Evolutionary conservation across 1,140 invertebrate genomes (phyloP), one percentile per base, ranked within the genome.

Genomic region (Hycleus cichorii): DNA sequence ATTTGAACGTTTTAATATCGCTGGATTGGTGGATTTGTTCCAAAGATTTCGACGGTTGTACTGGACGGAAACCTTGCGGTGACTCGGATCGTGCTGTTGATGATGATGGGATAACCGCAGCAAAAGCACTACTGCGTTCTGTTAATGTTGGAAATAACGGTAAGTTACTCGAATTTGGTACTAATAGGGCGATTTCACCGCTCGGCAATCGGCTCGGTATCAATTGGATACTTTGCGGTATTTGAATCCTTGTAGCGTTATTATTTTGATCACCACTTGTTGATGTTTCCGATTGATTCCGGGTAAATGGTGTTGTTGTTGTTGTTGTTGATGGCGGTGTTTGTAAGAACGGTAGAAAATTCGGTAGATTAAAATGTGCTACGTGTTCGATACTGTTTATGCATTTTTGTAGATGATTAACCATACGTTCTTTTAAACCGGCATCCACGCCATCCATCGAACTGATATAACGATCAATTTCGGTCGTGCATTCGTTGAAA

Each of bases 401-500:
- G 51, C 71, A 72, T 58, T 72, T 71, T 26, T 63, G 57, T 4
- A 91, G 78, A 73, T 87, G 90, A 5, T 80, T 81, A 44, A 84
- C 80, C 57, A 93, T 76, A 70, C 89, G 80, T 49, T 85, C 81
- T 66, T 84, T 84, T 12, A 91, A 78, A 0, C 81, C 78, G 0
- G 82, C 75, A 44, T 92, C 90, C 12, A 90, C 47, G 6, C 62
- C 64, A 3, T 72, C 71, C 1, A 66, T 55, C 46, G 66, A 72
- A 6, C 84, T 84, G 25, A 86, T 83, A 69, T 86, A 90, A 66
- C 85, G 82, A 51, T 84, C 81, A 5, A 95, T 90, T 77, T 95
- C 91, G 9, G 83, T 80, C 10, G 90, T 86, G 69, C 93, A 95
- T 68, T 95, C 92, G 53, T 84, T 82, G 74, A 93, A 96, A 1